These are phyloP conservation scores for Lucinisca nassula DNA, from an alignment of 2,888 invertebrate genomes.

Conservation along the genomic window DNA sequence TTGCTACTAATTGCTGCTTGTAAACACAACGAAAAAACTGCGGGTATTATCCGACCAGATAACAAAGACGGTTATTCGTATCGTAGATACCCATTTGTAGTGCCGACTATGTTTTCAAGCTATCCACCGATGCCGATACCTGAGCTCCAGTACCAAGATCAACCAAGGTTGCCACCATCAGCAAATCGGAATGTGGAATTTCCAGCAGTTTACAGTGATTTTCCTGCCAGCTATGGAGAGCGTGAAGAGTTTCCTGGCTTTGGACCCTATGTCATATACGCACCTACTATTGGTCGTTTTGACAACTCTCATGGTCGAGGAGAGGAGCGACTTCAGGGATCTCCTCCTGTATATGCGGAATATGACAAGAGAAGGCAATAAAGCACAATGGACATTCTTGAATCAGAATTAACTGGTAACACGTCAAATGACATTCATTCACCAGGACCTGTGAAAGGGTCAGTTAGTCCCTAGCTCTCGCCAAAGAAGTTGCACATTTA, in stretches of 20 bases:
- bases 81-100: not conserved
- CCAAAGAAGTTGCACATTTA: no score
- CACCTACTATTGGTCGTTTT: no score
- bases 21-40: slow-evolving; percentile 20
- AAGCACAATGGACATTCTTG: no score
- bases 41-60: not conserved
- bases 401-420: no score
- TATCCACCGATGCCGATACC: not conserved
- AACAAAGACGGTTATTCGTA: not conserved
- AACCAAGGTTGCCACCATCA: not conserved
- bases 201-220: no score
- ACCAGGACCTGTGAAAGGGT: no score
- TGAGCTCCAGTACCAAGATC: not conserved
- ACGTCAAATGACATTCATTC: no score
- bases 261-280: not conserved
- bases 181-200: not conserved
- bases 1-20: slow-evolving; percentile 40
- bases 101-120: not conserved
- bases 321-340: no score
- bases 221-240: not conserved
- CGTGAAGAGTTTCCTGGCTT: not conserved
- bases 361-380: no score
- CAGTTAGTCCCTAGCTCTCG: no score
- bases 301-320: no score
- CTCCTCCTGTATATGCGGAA: not conserved